phyloP scores from a whole-genome alignment of 1,140 invertebrate species.

The Macrobrachium nipponense region DNA sequence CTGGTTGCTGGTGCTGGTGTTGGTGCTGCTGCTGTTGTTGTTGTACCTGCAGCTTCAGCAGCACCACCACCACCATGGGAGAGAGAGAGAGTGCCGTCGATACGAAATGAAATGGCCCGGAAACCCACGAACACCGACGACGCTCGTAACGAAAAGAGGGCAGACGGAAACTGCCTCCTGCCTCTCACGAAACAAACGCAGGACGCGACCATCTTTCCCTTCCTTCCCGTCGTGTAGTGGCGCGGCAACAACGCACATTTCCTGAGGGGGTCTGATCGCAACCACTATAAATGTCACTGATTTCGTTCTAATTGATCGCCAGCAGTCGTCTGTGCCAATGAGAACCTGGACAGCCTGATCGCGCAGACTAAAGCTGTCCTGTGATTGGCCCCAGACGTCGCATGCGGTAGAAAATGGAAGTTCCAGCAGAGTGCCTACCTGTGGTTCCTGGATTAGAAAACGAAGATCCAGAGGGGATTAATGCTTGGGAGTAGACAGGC shows the following conservation, averaged over 20 bases:
- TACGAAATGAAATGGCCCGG: neutral
- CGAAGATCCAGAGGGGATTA: constrained; percentile 42
- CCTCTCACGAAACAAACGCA: too few species aligned
- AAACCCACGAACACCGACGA: too few species aligned
- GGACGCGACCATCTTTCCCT: too few species aligned
- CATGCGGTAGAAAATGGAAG: constrained; percentile 28
- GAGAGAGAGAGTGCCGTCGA: neutral
- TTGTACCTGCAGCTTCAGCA: neutral
- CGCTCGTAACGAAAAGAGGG: too few species aligned
- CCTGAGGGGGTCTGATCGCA: constrained; percentile 24
- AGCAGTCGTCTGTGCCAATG: constrained; percentile 10
- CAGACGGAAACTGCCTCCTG: too few species aligned
- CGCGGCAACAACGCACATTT: too few species aligned
- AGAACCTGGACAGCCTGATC: neutral
- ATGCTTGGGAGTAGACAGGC: constrained; percentile 14
- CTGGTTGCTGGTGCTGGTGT: too few species aligned
- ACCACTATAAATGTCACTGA: constrained; percentile 31
- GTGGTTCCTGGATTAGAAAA: constrained; percentile 38
- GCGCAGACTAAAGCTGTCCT: neutral
- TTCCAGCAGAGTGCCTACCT: constrained; percentile 8
- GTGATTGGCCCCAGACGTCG: constrained; percentile 19
- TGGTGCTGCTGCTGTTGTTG: too few species aligned
- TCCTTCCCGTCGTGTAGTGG: too few species aligned
- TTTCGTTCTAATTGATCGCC: constrained; percentile 36
- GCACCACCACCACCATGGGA: neutral